Evolutionary conservation across 2,888 invertebrate species (phyloP).

Genomic region (Phyllotreta cruciferae): DNA sequence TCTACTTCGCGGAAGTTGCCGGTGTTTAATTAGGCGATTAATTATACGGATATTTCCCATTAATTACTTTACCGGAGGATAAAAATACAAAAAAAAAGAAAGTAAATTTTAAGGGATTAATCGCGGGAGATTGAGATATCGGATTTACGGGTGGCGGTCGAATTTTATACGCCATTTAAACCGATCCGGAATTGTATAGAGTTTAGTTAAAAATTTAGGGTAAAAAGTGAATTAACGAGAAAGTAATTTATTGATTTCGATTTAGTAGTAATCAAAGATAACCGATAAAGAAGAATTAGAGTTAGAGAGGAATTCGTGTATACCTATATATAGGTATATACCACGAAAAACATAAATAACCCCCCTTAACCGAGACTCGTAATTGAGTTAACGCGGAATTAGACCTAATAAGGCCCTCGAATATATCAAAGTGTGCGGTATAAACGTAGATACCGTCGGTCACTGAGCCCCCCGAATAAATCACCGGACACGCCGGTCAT

Average conservation of each 20-base stretch:
- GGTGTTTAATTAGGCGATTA: constrained; percentile 34
- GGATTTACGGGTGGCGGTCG: no score
- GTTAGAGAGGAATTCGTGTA: background rate
- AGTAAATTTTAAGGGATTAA: background rate
- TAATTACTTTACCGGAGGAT: constrained; percentile 7
- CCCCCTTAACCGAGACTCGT: constrained; percentile 51
- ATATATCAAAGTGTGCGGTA: constrained; percentile 57
- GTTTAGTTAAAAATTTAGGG: no score
- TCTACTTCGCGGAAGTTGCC: constrained; percentile 52
- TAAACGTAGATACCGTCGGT: constrained; percentile 56
- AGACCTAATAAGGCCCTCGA: constrained; percentile 57
- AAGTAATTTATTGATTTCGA: no score
- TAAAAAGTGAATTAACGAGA: no score
- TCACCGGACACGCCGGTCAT: constrained; percentile 61
- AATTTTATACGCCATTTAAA: no score
- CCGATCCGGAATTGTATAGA: no score
- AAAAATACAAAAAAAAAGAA: background rate
- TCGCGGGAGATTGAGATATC: background rate
- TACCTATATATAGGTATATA: background rate
- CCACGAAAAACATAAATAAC: constrained; percentile 45
- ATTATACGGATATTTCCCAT: constrained; percentile 17
- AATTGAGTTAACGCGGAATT: constrained; percentile 57
- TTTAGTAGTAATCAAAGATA: no score
- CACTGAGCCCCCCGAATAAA: constrained; percentile 58
- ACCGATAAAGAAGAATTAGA: constrained; percentile 28